Conservation (phyloP, 2,113 vertebrate genomes). For the Dasyurus viverrinus region DNA sequence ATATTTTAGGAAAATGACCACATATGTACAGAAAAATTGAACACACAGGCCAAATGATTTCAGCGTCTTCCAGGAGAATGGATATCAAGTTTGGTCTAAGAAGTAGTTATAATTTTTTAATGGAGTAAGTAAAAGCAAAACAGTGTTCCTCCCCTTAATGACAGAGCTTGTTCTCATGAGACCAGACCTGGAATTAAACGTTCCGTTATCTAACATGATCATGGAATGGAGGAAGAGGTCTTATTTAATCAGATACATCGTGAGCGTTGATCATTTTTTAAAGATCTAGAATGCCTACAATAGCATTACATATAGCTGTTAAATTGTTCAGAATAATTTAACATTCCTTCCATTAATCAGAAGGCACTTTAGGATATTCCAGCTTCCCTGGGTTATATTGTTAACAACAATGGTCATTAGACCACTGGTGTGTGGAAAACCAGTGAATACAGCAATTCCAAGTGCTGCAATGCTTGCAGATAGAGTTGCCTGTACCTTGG, state of each 20-base stretch:
- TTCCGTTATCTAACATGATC: background rate
- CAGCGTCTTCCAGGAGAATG: slow-evolving; percentile 44
- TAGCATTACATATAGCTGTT: background rate
- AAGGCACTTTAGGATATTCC: slow-evolving; percentile 43
- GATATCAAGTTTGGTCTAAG: background rate
- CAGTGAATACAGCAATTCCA: background rate
- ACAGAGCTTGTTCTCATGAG: background rate
- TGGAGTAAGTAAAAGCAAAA: background rate
- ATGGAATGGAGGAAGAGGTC: background rate
- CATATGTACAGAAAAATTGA: slow-evolving; percentile 62
- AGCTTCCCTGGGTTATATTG: slow-evolving; percentile 24
- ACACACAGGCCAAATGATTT: slow-evolving; percentile 43
- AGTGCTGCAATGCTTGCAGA: background rate
- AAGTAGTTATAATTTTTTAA: background rate
- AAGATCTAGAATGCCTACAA: background rate
- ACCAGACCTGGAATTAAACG: background rate
- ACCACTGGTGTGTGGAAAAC: background rate
- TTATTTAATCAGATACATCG: background rate
- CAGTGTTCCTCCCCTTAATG: slow-evolving; percentile 2
- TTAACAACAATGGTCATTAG: background rate
- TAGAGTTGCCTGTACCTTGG: background rate
- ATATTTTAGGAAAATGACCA: slow-evolving; percentile 62
- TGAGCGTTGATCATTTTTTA: background rate
- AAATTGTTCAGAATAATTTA: background rate
- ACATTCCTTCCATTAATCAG: background rate